Evolutionary conservation across 2,888 invertebrate species (phyloP).

Genomic region (Eristalis arbustorum): DNA sequence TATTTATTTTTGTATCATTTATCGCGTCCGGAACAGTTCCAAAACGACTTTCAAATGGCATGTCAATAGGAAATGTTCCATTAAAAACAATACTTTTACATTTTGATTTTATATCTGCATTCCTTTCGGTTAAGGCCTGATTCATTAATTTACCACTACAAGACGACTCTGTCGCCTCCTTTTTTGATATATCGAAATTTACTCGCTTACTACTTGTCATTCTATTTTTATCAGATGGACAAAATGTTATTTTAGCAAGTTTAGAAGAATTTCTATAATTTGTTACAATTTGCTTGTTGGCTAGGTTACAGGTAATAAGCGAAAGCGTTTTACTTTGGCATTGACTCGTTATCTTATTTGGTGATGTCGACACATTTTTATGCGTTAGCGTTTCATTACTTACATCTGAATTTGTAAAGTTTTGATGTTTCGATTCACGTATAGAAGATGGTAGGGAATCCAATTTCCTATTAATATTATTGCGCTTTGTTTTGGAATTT

Average conservation of each 20-base stretch:
- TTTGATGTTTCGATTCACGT: conserved; percentile 42
- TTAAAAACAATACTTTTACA: conserved; percentile 85
- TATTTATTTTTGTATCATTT: conserved; percentile 77
- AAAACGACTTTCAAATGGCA: conserved; percentile 81
- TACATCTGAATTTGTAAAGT: conserved; percentile 59
- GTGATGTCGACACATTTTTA: conserved; percentile 40
- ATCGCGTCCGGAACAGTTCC: conserved; percentile 50
- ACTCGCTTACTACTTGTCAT: conserved; percentile 56
- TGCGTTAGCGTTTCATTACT: conserved; percentile 46
- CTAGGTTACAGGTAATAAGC: conserved; percentile 58
- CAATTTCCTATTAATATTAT: conserved; percentile 1
- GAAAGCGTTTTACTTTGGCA: conserved; percentile 58
- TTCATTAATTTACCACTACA: conserved; percentile 19
- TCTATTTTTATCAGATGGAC: conserved; percentile 49
- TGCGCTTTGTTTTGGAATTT: conserved; percentile 17
- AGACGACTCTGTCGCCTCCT: background rate
- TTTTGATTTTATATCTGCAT: conserved; percentile 14
- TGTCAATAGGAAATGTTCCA: conserved; percentile 93
- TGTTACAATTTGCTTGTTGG: conserved; percentile 47
- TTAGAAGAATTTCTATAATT: conserved; percentile 26
- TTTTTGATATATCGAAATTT: conserved; percentile 51
- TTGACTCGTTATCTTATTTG: conserved; percentile 48
- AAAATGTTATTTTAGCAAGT: conserved; percentile 45
- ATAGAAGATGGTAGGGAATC: conserved; percentile 5
- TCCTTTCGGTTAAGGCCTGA: conserved; percentile 35